Base-by-base conservation (phyloP, 2,113 vertebrate genomes). In the Arenaria interpres region DNA sequence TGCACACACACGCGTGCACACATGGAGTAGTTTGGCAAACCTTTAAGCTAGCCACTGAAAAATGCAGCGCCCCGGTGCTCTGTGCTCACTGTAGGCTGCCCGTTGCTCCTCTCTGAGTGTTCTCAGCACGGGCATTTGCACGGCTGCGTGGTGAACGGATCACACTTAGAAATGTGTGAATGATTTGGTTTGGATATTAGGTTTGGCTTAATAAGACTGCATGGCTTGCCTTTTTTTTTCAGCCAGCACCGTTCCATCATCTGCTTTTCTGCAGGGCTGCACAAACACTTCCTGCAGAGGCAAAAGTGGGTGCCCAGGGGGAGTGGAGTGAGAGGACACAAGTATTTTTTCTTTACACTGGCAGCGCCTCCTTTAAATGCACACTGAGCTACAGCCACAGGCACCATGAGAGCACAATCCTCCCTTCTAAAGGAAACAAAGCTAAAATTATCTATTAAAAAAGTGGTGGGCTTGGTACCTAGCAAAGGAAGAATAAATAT, bases 1-100 rank as follows among this genome's bases (percentile, higher is more conserved):
- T 21, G 53, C 21, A 32, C 0, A 1, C 41, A 27, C 14, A 50
- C n/a, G 35, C 9, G 2, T 1, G 21, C 6, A 54, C 32, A 64
- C 60, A 37, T 11, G 7, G 27, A 6, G 12, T 5, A 18, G 7
- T 48, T 10, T 43, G 64, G 41, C 48, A 67, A 73, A 25, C n/a
- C 37, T 83, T 77, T 32, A 6, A 27, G 19, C 14, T 57, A 37
- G 13, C 27, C 66, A 51, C 33, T 67, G 69, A 45, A 41, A 68
- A 85, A 78, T 2, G 10, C 71, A 54, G 37, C 2, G 1, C 2
- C 5, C 8, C 7, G 30, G 73, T 24, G 6, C 60, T 39, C 53
- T 15, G 20, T 6, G 6, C 37, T 74, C 57, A 25, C 48, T 30
- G 63, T 43, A 46, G 62, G 17, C 60, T 71, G 54, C 53, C n/a